Conservation (phyloP, 2,888 invertebrate genomes). For the Acrobasis repandana region DNA sequence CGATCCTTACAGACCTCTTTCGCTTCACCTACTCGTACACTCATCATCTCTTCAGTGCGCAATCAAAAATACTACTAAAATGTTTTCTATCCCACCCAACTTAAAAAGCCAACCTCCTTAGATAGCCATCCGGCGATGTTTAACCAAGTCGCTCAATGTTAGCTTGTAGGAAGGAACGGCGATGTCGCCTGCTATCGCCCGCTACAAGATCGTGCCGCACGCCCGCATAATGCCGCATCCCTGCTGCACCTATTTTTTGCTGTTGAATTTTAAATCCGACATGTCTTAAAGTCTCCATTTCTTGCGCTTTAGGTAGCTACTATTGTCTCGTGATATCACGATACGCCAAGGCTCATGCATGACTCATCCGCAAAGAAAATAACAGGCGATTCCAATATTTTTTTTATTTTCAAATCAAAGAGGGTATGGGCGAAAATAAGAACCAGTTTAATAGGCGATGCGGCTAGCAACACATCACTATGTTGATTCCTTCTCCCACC, state of each 20-base stretch:
- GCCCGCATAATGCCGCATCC: slow-evolving; percentile 74
- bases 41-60: too few species aligned
- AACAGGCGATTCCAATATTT: too few species aligned
- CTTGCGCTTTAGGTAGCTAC: slow-evolving; percentile 58
- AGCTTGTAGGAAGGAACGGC: slow-evolving; percentile 11
- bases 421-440: too few species aligned
- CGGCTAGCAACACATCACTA: too few species aligned
- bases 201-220: slow-evolving; percentile 69
- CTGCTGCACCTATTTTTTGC: slow-evolving; percentile 76
- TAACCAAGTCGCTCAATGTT: slow-evolving; percentile 18
- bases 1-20: too few species aligned
- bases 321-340: slow-evolving; percentile 30
- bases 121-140: slow-evolving; percentile 20
- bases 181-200: slow-evolving; percentile 17
- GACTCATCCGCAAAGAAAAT: neutral
- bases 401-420: too few species aligned
- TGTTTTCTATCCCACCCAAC: neutral
- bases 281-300: slow-evolving; percentile 70
- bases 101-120: neutral
- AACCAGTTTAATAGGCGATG: too few species aligned
- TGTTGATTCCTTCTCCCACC: too few species aligned
- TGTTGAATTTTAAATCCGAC: slow-evolving; percentile 77
- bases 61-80: neutral
- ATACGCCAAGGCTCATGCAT: neutral
- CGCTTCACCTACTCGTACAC: too few species aligned